phyloP scores from a whole-genome alignment of 2,797 vertebrate species.

The Sardinella longiceps region DNA sequence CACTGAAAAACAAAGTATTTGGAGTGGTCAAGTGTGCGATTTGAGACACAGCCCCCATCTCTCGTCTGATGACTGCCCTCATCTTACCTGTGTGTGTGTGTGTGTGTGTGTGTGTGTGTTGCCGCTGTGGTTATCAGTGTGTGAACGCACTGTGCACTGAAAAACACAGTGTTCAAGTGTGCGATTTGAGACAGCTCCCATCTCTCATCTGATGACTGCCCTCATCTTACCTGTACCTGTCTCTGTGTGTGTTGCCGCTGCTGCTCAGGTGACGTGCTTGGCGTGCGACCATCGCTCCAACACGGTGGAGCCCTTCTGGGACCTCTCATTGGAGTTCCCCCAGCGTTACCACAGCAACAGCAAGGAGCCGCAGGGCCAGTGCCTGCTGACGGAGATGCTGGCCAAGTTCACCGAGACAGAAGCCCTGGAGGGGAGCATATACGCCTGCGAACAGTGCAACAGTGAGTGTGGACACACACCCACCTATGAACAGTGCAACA shows the following conservation, averaged over 20 bases:
- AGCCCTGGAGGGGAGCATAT: slow-evolving; percentile 96
- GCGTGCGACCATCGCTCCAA: slow-evolving; percentile 93
- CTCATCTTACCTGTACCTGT: not conserved
- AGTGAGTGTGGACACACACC: slow-evolving; percentile 78
- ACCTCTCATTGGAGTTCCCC: slow-evolving; percentile 96
- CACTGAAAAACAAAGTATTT: too few species aligned
- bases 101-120: too few species aligned
- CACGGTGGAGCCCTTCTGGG: slow-evolving; percentile 97
- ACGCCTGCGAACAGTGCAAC: slow-evolving; percentile 96
- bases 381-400: slow-evolving; percentile 95
- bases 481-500: slow-evolving; percentile 62
- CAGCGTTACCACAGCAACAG: slow-evolving; percentile 93
- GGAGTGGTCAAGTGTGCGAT: too few species aligned
- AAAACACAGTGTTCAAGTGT: too few species aligned
- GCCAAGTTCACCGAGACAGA: slow-evolving; percentile 98
- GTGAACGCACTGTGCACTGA: too few species aligned
- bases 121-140: too few species aligned
- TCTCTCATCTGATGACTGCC: too few species aligned
- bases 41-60: too few species aligned
- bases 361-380: slow-evolving; percentile 86
- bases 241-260: not conserved
- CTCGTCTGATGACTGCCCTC: too few species aligned
- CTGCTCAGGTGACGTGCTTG: slow-evolving; percentile 90
- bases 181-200: too few species aligned
- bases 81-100: too few species aligned